Base-by-base conservation (phyloP, 2,797 vertebrate genomes). In the Oreonectes daqikongensis region DNA sequence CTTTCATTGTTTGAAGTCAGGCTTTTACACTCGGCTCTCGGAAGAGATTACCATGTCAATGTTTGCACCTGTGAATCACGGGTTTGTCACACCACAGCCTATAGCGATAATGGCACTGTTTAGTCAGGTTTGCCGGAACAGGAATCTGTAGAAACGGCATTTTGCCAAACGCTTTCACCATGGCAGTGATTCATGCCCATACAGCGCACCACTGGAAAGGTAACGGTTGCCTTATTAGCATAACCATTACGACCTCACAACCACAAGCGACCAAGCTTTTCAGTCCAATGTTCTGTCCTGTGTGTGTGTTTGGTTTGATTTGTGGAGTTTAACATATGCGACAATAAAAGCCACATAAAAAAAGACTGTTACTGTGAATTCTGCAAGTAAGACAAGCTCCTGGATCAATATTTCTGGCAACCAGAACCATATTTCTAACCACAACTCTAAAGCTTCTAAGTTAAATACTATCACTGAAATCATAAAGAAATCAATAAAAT, bases 21-120 rank as follows among this genome's bases (percentile, higher is more conserved):
- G 78, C 79, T 80, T 82, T 81, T 64, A 61, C 64, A 64, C 40
- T 84, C 55, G 48, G 57, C 63, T 52, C 73, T 67, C 20, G 70
- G 80, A 81, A 52, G 82, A 79, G 32, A 93, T 92, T 93, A 88
- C 83, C 91, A 91, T 92, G 86, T 92, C 88, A 91, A 90, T 91
- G 81, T 85, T 84, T 79, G 72, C 77, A 79, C 79, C 83, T 84
- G 79, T 88, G 87, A 90, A 81, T 91, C 88, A 88, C 60, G 79
- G 82, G 63, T 82, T 26, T 84, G 84, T 84, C 81, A 87, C 82
- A 79, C 79, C 76, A 24, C 81, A 85, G 86, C 85, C 86, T 71
- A 83, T 82, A 85, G 81, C 68, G 74, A 69, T 63, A 76, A 75
- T 74, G 79, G 84, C 76, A 70, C 68, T 17, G 67, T 69, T 69